A percentile compares a stretch with the other conserved stretches of the same genome.
These are phyloP conservation scores for Yponomeuta malinellus DNA, from an alignment of 2,888 invertebrate genomes.

Conservation along the genomic window DNA sequence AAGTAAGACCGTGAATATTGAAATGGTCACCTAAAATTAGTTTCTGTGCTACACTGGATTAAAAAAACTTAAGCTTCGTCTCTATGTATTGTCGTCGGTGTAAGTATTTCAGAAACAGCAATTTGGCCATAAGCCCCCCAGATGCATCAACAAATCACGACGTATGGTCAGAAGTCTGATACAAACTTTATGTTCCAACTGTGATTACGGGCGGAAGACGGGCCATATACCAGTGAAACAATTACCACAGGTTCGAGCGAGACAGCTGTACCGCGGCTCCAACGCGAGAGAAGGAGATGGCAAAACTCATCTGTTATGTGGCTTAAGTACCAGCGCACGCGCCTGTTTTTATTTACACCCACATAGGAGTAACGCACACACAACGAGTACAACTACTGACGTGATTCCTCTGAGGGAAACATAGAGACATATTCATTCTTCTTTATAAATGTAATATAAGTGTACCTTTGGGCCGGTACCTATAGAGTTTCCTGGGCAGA, in stretches of 20 bases:
- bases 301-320: conserved; percentile 43
- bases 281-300: conserved; percentile 29
- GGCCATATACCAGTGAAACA: not conserved
- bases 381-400: conserved; percentile 17
- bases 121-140: no score
- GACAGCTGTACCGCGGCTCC: conserved; percentile 20
- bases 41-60: no score
- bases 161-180: not conserved
- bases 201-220: conserved; percentile 6
- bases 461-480: no score
- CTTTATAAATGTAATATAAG: no score
- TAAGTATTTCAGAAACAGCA: no score
- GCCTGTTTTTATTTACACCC: conserved; percentile 40
- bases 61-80: no score
- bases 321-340: conserved; percentile 48
- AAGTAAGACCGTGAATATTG: no score
- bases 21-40: no score
- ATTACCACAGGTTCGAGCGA: conserved; percentile 28
- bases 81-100: no score
- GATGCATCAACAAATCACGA: not conserved
- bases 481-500: no score
- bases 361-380: conserved; percentile 33
- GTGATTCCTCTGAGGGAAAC: no score
- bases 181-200: conserved; percentile 9
- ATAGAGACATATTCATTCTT: no score